Base-by-base conservation (phyloP, 2,797 vertebrate species). In the Brachyrhaphis roseni region DNA sequence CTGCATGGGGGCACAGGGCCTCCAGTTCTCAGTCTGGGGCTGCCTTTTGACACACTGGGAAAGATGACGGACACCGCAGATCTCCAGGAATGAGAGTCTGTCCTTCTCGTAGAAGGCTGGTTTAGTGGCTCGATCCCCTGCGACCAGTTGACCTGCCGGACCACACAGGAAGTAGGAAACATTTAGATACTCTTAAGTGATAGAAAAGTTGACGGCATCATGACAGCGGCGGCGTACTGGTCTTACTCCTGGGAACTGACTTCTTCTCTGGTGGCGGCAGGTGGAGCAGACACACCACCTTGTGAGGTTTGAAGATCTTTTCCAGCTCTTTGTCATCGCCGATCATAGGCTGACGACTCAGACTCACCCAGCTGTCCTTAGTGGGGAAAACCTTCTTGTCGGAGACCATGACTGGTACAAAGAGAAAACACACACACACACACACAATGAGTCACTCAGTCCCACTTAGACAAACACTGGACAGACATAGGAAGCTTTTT, bases 281-380 rank as follows among this genome's bases (percentile, higher is more conserved):
- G 86, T 93, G 92, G 81, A 97, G 96, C 79, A 97, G 91, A 80
- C 92, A 95, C 39, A 96, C 83, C 68, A 92, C 74, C 66, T 78
- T 74, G 81, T 90, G 59, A 2, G 81, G 41, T 90, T 92, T 96
- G 49, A 97, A 96, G 86, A 96, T 85, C 84, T 95, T 96, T 86
- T 96, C 96, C 92, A 97, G 87, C 78, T 90, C 93, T 76, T 88
- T 93, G 83, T 39, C 91, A 86, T 97, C 95, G 13, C 93, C 47
- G 20, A 96, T 92, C 91, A 96, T 92, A 77, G 96, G 96, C 64
- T 88, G 93, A 45, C 73, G 88, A 18, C 88, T 89, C 86, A 97
- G 85, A 34, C 89, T 94, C 72, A 97, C 96, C 96, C 96, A 97
- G 73, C 4, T 84, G 87, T 90, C 92, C 81, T 95, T 96, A 53